A percentile compares a stretch with the other conserved stretches of the same genome.
Conservation (phyloP, 2,888 invertebrate species). For the Idaea straminata region DNA sequence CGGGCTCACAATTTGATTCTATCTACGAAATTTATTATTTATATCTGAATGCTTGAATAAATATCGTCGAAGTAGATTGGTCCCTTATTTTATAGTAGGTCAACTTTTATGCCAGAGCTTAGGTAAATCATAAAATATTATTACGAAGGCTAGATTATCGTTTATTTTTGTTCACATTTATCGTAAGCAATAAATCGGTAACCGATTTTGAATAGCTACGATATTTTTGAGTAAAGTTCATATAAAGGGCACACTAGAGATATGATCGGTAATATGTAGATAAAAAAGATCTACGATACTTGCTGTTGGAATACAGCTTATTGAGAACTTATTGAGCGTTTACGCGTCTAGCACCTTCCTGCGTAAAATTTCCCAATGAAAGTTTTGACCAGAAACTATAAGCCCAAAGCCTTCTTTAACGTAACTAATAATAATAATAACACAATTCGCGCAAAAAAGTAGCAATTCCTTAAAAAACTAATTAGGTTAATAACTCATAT, state of each 20-base stretch:
- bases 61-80: not conserved
- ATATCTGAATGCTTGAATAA: not conserved
- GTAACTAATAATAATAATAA: too few species aligned
- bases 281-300: too few species aligned
- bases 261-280: not conserved
- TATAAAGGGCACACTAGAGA: not conserved
- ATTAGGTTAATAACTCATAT: too few species aligned
- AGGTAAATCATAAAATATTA: slow-evolving; percentile 23
- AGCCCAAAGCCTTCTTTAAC: too few species aligned
- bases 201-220: not conserved
- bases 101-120: slow-evolving; percentile 11
- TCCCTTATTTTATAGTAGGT: slow-evolving; percentile 5
- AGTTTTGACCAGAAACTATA: too few species aligned
- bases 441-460: too few species aligned
- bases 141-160: slow-evolving; percentile 24
- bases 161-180: slow-evolving; percentile 24
- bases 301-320: too few species aligned
- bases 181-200: slow-evolving; percentile 23
- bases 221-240: not conserved
- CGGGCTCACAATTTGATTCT: slow-evolving; percentile 2
- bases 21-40: slow-evolving; percentile 3
- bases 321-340: too few species aligned
- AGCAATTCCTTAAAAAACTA: too few species aligned
- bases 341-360: too few species aligned
- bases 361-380: too few species aligned